Percentiles rank a stretch among this genome's conserved stretches.
Evolutionary conservation across 2,797 vertebrate species (phyloP).

Genomic region (Tadarida brasiliensis): DNA sequence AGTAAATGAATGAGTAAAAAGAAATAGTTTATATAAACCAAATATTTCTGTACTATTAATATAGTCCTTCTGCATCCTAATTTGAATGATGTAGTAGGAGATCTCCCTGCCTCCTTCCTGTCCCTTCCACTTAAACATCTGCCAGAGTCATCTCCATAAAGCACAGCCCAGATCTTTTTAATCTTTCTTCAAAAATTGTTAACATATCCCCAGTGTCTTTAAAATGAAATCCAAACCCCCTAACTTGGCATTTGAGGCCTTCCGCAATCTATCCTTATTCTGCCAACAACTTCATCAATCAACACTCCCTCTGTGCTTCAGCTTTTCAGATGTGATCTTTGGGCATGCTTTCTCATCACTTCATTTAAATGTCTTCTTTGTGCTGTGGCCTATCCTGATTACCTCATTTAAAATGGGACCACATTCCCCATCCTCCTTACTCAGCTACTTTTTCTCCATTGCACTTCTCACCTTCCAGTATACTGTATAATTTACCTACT

Average conservation of each 20-base stretch:
- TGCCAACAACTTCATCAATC: conserved; percentile 74
- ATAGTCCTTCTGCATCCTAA: not conserved
- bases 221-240: conserved; percentile 74
- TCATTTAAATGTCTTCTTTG: conserved; percentile 22
- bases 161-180: conserved; percentile 55
- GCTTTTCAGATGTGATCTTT: conserved; percentile 24
- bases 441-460: not conserved
- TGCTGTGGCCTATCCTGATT: not conserved
- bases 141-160: conserved; percentile 55
- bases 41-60: conserved; percentile 1
- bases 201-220: conserved; percentile 67
- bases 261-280: conserved; percentile 59
- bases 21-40: not conserved
- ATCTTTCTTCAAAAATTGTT: conserved; percentile 68
- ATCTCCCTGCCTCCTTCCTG: not conserved
- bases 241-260: conserved; percentile 71
- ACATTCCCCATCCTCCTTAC: not conserved
- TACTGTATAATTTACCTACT: not conserved
- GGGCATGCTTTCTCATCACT: not conserved
- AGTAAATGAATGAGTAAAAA: not conserved
- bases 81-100: not conserved
- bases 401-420: not conserved
- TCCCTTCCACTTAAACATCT: not conserved
- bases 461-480: not conserved
- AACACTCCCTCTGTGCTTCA: conserved; percentile 61